Percentiles rank a stretch among this genome's conserved stretches.
Evolutionary conservation across 2,797 vertebrate species (phyloP).

Genomic region (Gadopsis marmoratus): DNA sequence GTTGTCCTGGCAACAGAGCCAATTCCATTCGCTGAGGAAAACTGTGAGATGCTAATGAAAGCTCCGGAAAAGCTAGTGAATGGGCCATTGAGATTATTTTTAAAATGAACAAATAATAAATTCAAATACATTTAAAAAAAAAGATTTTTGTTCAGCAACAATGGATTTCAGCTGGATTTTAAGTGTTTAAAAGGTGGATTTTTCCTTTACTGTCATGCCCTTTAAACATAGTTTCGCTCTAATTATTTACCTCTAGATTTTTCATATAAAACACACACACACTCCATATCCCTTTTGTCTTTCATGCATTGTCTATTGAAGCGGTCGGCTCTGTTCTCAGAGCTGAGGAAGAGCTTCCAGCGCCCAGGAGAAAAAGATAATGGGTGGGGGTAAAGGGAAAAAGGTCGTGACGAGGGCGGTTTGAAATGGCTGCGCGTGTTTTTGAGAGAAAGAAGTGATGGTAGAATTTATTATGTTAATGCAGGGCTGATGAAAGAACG

Average conservation of each 20-base stretch:
- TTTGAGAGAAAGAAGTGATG: background rate
- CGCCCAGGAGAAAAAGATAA: slow-evolving; percentile 20
- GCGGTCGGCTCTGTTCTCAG: slow-evolving; percentile 1
- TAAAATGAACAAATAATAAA: too few relatives aligned
- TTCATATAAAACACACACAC: background rate
- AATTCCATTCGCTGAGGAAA: too few relatives aligned
- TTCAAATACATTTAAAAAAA: too few relatives aligned
- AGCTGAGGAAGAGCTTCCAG: slow-evolving; percentile 25
- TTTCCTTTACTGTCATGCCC: background rate
- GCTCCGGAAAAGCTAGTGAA: too few relatives aligned
- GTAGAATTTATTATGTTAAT: background rate
- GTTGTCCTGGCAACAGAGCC: too few relatives aligned
- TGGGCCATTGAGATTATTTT: too few relatives aligned
- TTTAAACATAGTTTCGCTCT: background rate
- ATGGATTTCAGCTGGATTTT: too few relatives aligned
- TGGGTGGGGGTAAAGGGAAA: slow-evolving; percentile 26
- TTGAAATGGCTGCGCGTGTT: background rate
- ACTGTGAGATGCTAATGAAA: background rate
- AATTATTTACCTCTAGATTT: background rate
- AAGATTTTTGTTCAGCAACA: too few relatives aligned
- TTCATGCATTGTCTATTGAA: slow-evolving; percentile 20
- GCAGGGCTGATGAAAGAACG: background rate
- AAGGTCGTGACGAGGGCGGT: background rate
- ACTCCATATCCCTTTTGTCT: background rate
- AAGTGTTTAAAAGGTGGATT: background rate